phyloP scores from a whole-genome alignment of 2,113 vertebrate species.

The Poeciliopsis prolifica region DNA sequence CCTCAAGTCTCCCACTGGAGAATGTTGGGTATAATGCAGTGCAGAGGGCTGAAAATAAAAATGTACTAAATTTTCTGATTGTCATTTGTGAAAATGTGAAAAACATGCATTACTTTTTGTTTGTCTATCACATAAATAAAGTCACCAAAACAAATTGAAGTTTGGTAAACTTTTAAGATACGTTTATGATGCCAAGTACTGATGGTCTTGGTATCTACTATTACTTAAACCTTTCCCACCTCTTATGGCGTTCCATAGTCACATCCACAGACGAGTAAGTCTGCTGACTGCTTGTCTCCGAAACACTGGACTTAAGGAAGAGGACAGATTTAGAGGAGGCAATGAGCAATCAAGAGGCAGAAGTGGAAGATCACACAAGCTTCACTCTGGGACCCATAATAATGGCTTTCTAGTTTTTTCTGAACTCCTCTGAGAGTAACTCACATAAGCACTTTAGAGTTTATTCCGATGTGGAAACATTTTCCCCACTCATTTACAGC shows the following conservation, averaged over 20 bases:
- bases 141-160: neutral
- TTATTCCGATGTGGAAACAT: slow-evolving; percentile 48
- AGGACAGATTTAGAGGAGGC: slow-evolving; percentile 14
- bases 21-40: too few species aligned
- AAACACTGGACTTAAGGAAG: slow-evolving; percentile 10
- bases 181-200: too few species aligned
- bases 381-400: slow-evolving; percentile 1
- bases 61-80: too few species aligned
- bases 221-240: slow-evolving; percentile 4
- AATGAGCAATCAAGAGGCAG: slow-evolving; percentile 16
- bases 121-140: slow-evolving; percentile 2
- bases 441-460: slow-evolving; percentile 46
- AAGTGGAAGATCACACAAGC: slow-evolving; percentile 27
- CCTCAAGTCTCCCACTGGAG: too few species aligned
- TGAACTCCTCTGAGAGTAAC: slow-evolving; percentile 26
- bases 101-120: neutral
- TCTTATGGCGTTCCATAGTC: neutral
- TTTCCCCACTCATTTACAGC: slow-evolving; percentile 25
- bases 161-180: neutral
- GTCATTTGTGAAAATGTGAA: too few species aligned
- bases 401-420: slow-evolving; percentile 3
- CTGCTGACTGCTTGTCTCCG: slow-evolving; percentile 20
- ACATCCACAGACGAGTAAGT: neutral
- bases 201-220: neutral
- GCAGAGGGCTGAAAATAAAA: too few species aligned